These are phyloP conservation scores for Hystrix cristata DNA, from an alignment of 2,113 vertebrate genomes.

Conservation along the genomic window DNA sequence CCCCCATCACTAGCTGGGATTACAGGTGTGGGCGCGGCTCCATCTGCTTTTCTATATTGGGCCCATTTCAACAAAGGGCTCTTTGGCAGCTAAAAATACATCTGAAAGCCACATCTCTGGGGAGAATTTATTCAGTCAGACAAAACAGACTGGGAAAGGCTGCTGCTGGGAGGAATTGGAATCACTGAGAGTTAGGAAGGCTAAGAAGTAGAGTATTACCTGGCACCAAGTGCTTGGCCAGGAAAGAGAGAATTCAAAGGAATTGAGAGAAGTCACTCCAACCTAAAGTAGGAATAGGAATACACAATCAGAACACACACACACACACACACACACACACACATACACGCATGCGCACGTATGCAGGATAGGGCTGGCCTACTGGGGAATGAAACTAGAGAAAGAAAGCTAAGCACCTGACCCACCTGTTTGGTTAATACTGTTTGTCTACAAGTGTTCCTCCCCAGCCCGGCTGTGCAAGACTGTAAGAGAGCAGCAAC, in stretches of 20 bases:
- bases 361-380: not conserved
- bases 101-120: slow-evolving; percentile 56
- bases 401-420: not conserved
- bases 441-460: not conserved
- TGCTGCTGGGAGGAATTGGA: not conserved
- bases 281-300: not conserved
- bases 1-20: not conserved
- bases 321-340: not conserved
- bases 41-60: slow-evolving; percentile 55
- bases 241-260: not conserved
- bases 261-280: not conserved
- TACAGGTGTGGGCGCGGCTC: not conserved
- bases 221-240: not conserved
- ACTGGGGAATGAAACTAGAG: not conserved
- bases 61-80: slow-evolving; percentile 38
- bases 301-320: not conserved
- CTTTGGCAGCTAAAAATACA: slow-evolving; percentile 70
- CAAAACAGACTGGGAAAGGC: slow-evolving; percentile 48
- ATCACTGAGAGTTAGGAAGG: not conserved
- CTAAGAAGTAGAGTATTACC: not conserved
- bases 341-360: not conserved
- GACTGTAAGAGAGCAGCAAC: not conserved
- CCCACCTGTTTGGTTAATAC: not conserved
- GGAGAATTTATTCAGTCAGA: slow-evolving; percentile 57
- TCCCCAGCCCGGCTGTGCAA: not conserved